Percentiles rank a stretch among this genome's conserved stretches.
phyloP scores from a whole-genome alignment of 2,797 vertebrate genomes.

The Erpetoichthys calabaricus region DNA sequence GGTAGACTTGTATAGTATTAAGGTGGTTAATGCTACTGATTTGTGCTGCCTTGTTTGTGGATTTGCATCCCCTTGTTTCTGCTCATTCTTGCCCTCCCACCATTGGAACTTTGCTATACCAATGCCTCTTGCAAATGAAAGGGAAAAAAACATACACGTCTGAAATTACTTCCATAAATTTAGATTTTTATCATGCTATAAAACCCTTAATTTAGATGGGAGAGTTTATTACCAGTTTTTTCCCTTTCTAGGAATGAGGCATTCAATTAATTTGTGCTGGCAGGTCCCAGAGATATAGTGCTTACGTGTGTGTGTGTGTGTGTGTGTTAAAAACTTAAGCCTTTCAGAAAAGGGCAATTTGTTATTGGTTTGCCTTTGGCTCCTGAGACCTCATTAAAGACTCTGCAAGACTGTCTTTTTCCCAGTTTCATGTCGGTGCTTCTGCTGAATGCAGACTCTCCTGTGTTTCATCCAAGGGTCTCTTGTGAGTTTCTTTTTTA shows the following conservation, averaged over 20 bases:
- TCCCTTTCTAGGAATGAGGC: slow-evolving; percentile 40
- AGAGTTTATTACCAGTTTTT: slow-evolving; percentile 45
- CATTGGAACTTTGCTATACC: slow-evolving; percentile 47
- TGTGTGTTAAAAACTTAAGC: not conserved
- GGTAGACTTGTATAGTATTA: too few species aligned
- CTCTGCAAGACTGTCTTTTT: slow-evolving; percentile 26
- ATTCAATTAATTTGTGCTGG: slow-evolving; percentile 51
- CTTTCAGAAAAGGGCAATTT: slow-evolving; percentile 34
- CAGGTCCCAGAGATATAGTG: slow-evolving; percentile 26
- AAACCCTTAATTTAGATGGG: slow-evolving; percentile 48
- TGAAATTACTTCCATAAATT: slow-evolving; percentile 53
- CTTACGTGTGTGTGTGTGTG: not conserved
- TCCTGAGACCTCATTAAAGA: slow-evolving; percentile 57
- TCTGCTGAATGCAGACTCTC: slow-evolving; percentile 23
- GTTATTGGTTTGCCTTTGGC: slow-evolving; percentile 46
- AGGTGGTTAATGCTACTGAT: not conserved
- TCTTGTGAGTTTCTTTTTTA: too few species aligned
- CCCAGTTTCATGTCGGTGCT: slow-evolving; percentile 33
- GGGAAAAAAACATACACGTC: slow-evolving; percentile 17
- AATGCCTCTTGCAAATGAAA: slow-evolving; percentile 40
- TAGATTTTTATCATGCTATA: slow-evolving; percentile 29
- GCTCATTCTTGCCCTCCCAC: slow-evolving; percentile 25
- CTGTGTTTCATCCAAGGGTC: too few species aligned
- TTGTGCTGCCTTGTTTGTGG: not conserved
- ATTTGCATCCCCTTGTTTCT: not conserved